These are phyloP conservation scores for Sebastes taczanowskii DNA, from an alignment of 2,797 vertebrate genomes.

Conservation along the genomic window DNA sequence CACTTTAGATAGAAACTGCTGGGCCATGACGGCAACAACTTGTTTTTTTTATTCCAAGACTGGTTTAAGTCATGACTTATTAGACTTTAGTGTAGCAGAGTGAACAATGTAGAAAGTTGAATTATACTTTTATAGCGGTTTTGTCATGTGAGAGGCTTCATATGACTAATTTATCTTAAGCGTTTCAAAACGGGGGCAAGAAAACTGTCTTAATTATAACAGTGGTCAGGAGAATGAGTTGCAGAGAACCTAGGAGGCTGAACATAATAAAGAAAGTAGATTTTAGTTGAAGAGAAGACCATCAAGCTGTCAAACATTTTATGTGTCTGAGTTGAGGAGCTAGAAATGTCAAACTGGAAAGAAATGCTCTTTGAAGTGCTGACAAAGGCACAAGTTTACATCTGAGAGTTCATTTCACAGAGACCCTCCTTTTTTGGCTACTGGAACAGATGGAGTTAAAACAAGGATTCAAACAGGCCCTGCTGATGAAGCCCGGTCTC, in stretches of 20 bases:
- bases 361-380: background rate
- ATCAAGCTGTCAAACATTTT: background rate
- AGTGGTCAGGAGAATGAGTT: background rate
- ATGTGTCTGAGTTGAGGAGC: background rate
- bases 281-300: background rate
- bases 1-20: slow-evolving; percentile 72
- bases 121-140: slow-evolving; percentile 27
- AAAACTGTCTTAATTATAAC: background rate
- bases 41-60: slow-evolving; percentile 28
- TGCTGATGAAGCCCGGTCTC: background rate
- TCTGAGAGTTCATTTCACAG: background rate
- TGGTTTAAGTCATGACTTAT: slow-evolving; percentile 37
- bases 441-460: background rate
- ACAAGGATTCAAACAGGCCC: background rate
- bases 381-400: background rate
- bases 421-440: background rate
- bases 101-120: slow-evolving; percentile 34
- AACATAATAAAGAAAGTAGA: background rate
- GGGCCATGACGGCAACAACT: slow-evolving; percentile 64
- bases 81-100: slow-evolving; percentile 31
- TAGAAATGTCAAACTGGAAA: background rate
- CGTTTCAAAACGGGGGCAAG: background rate
- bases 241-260: background rate
- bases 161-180: slow-evolving; percentile 13
- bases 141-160: slow-evolving; percentile 11